Evolutionary conservation across 1,140 invertebrate species (phyloP), one percentile per base, ranked within the genome.

Genomic region (Rhyacophila brunnea): DNA sequence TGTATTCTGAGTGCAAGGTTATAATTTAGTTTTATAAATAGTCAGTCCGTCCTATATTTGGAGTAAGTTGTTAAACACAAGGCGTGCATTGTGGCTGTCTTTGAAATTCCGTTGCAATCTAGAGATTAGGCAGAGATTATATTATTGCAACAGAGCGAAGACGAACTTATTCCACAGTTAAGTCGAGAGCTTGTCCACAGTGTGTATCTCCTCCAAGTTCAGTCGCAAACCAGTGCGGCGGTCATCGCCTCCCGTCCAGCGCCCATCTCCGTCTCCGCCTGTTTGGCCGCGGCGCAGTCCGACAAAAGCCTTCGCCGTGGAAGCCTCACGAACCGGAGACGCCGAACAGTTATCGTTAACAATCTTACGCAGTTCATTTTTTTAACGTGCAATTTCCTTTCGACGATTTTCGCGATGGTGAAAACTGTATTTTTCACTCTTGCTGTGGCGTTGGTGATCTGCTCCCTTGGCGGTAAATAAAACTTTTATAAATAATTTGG

Each of bases 221-320:
- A 28, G 53, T 55, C 42, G 38, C 52, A 55, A 55, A 58, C 51
- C 56, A 40, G 61, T 58, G 55, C 55, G 14, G 62, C 62, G 62
- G 62, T 64, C 62, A 64, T 55, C 62, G 62, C 61, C 61, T 64
- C 62, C 51, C 53, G 47, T 28, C 11, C 42, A 28, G 43, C 51
- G 55, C 40, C 20, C 55, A 36, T 42, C 10, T 23, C 34, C 48
- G 44, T 58, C 11, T 34, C 40, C 32, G 47, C n/a, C n/a, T n/a
- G n/a, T n/a, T n/a, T n/a, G n/a, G n/a, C 47, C 43, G 35, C 50
- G 18, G 43, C 43, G 35, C 55, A 55, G 46, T 51, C n/a, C 46
- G 32, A 48, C 23, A 19, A 47, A 38, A 58, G 38, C 51, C 51
- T 58, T 20, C 40, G 55, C 11, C 3, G n/a, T 40, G 38, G 38